phyloP scores from a whole-genome alignment of 2,113 vertebrate species.

The Tragelaphus buxtoni region DNA sequence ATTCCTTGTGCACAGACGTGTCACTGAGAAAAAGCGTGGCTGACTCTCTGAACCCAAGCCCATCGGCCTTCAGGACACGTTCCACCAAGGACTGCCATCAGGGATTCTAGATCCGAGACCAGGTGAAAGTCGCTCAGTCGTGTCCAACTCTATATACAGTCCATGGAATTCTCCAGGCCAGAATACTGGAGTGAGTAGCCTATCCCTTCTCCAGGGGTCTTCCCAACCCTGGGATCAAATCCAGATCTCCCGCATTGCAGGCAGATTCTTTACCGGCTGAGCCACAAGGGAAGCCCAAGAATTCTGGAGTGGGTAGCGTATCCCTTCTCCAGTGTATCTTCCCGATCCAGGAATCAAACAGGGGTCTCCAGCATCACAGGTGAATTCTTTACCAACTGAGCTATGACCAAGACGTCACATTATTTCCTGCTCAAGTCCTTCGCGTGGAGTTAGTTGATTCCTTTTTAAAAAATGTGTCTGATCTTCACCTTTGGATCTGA shows the following conservation, averaged over 20 bases:
- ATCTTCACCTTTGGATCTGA: too few relatives aligned
- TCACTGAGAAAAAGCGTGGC: rapidly evolving
- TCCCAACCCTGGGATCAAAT: neutral
- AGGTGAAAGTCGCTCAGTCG: neutral
- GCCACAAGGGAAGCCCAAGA: neutral
- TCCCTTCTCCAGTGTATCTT: neutral
- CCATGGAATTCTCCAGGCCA: neutral
- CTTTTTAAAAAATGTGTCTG: neutral
- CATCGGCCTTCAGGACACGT: rapidly evolving
- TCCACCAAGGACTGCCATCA: neutral
- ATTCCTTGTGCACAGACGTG: rapidly evolving
- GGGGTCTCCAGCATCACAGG: rapidly evolving
- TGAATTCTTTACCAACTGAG: neutral
- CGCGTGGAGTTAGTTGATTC: rapidly evolving
- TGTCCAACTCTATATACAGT: neutral
- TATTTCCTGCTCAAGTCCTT: neutral
- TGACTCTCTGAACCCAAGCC: neutral
- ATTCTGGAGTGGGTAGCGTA: neutral
- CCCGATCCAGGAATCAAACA: rapidly evolving
- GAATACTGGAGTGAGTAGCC: neutral
- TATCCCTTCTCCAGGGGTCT: neutral
- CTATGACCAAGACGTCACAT: rapidly evolving
- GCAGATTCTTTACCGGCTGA: neutral
- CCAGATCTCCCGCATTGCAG: neutral
- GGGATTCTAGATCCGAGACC: rapidly evolving